Evolutionary conservation across 2,888 invertebrate genomes (phyloP).

Genomic region (Leucophenga maculata): DNA sequence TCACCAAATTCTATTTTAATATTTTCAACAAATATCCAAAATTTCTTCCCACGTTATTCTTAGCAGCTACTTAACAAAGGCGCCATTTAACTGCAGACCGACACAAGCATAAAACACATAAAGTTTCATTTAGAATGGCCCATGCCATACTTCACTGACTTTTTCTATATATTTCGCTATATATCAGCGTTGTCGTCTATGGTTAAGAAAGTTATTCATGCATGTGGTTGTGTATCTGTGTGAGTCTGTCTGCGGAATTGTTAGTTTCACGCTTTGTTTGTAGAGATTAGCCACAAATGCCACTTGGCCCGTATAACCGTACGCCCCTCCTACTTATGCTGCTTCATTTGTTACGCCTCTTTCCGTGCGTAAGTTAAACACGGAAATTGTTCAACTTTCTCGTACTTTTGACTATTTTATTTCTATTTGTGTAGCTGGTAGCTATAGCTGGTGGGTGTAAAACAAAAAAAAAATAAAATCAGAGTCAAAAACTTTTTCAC

Average conservation of each 20-base stretch:
- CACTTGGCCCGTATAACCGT: background rate
- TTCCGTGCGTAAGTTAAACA: conserved; percentile 27
- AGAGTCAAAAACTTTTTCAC: conserved; percentile 55
- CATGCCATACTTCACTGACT: background rate
- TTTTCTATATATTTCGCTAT: conserved; percentile 12
- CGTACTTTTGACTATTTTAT: conserved; percentile 55
- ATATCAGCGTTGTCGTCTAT: conserved; percentile 11
- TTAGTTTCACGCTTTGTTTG: conserved; percentile 54
- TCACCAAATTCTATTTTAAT: too few species aligned
- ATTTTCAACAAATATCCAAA: too few species aligned
- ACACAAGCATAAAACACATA: too few species aligned
- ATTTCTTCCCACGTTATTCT: too few species aligned
- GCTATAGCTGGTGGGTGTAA: background rate
- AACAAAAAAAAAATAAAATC: background rate
- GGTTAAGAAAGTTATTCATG: conserved; percentile 29
- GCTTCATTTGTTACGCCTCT: conserved; percentile 34
- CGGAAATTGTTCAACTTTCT: conserved; percentile 53
- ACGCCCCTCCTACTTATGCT: conserved; percentile 13
- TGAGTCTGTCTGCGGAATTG: conserved; percentile 36
- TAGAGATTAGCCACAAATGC: conserved; percentile 41
- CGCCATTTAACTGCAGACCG: too few species aligned
- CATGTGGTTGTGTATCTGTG: conserved; percentile 27
- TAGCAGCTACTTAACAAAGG: too few species aligned
- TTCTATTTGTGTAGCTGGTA: background rate
- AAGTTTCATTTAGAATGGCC: background rate